Percentiles rank a stretch among this genome's conserved stretches.
These are phyloP conservation scores for Montipora capitata DNA, from an alignment of 92 coral and sea anemone genomes.

Conservation along the genomic window DNA sequence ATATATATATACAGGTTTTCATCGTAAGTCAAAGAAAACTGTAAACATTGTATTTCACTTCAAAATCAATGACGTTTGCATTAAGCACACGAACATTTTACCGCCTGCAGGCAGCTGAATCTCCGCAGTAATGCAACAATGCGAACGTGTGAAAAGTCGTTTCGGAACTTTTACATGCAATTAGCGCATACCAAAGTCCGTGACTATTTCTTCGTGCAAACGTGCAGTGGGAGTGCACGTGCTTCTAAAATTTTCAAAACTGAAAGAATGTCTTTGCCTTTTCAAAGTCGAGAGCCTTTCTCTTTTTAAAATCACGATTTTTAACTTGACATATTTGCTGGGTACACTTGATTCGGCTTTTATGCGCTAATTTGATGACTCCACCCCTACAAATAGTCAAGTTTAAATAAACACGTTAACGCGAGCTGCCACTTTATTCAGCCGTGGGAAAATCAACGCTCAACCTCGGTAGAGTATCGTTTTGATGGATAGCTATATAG, in stretches of 20 bases:
- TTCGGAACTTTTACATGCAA: constrained; percentile 2
- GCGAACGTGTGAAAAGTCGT: neutral
- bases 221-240: neutral
- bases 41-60: neutral
- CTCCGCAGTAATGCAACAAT: neutral
- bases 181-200: neutral
- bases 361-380: constrained; percentile 1
- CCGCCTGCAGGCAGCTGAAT: no score
- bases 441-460: constrained; percentile 38
- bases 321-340: neutral
- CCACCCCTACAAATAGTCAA: constrained; percentile 18
- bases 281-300: neutral
- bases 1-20: no score
- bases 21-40: no score
- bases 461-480: neutral
- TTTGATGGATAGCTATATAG: constrained; percentile 21
- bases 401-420: neutral
- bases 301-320: neutral
- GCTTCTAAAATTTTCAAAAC: neutral
- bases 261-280: neutral
- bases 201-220: neutral
- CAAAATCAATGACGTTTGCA: neutral
- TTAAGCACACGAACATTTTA: neutral
- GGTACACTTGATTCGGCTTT: neutral
- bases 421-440: neutral